Base-by-base conservation (phyloP, 64 coral and sea anemone species). In the Astreopora myriophthalma region DNA sequence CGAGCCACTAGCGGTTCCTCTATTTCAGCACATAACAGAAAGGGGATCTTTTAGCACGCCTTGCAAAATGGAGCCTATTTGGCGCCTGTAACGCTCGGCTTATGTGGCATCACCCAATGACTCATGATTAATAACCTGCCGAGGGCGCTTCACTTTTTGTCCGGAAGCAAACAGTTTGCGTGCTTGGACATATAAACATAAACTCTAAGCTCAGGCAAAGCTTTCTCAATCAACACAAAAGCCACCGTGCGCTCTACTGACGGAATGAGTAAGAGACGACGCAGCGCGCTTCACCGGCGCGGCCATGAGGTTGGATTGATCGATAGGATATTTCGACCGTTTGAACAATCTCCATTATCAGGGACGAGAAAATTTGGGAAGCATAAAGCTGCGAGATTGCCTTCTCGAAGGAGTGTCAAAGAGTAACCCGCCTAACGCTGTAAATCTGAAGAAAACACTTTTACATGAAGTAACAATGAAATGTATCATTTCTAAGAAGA, bases 11-110 rank as follows among this genome's bases (percentile, higher is more conserved):
- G 33, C 52, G 52, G 52, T 37, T 33, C 57, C 1, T 35, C 55
- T 25, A 83, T 83, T 83, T 83, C 79, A 83, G 52, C 79, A 83
- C 79, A 83, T 65, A 16, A 11, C 19, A 83, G 52, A 83, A 83
- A 83, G 55, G 79, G 57, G 8, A 83, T 83, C 52, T 64, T 38
- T 83, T 83, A 65, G 63, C 79, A 55, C 79, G 19, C 11, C 52
- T 34, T 22, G 9, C 49, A 65, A 64, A 64, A 57, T 58, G 79
- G 55, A 64, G 79, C 34, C 79, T 36, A 31, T n/a, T 23, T 83
- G 79, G 55, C 79, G 79, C 57, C 61, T 64, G 23, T 26, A 63
- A 65, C 57, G 1, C 57, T 83, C 25, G 20, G 30, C 52, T 60
- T 81, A 61, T 80, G 52, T 81, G 77, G 77, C 48, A 81, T 61